Percentiles rank a stretch among this genome's conserved stretches.
Conservation (phyloP, 1,140 invertebrate species). For the Schlechtendalia chinensis region DNA sequence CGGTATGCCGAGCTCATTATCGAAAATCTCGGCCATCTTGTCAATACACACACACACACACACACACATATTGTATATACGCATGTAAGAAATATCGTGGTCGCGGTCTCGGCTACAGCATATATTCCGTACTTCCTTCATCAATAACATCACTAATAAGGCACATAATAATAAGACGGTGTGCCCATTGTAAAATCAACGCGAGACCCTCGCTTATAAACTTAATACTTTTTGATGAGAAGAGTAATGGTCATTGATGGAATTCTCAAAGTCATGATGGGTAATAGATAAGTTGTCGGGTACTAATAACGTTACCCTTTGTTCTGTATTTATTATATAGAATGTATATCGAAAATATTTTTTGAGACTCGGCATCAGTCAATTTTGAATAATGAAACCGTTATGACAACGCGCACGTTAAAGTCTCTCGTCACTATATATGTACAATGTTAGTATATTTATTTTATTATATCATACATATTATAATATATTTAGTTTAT, state of each 20-base stretch:
- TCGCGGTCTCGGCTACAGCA: neutral
- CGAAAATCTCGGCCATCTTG: conserved; percentile 35
- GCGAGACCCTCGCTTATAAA: neutral
- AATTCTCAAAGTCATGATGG: conserved; percentile 27
- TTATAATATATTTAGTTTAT: no score
- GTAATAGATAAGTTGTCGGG: conserved; percentile 27
- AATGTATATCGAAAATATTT: no score
- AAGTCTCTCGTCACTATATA: neutral
- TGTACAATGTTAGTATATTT: neutral
- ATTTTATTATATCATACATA: no score
- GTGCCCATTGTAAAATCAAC: neutral
- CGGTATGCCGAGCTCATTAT: conserved; percentile 33
- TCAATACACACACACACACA: neutral
- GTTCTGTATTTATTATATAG: neutral
- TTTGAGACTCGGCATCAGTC: no score
- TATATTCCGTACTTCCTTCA: neutral
- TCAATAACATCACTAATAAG: conserved; percentile 43
- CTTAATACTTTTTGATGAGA: neutral
- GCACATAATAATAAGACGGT: neutral
- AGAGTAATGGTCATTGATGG: conserved; percentile 13
- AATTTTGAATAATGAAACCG: neutral
- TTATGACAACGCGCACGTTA: neutral
- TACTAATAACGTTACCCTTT: neutral
- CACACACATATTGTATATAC: no score
- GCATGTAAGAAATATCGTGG: neutral